Evolutionary conservation across 35 echinoderm and acorn worm species (phyloP).

Genomic region (Lytechinus pictus): DNA sequence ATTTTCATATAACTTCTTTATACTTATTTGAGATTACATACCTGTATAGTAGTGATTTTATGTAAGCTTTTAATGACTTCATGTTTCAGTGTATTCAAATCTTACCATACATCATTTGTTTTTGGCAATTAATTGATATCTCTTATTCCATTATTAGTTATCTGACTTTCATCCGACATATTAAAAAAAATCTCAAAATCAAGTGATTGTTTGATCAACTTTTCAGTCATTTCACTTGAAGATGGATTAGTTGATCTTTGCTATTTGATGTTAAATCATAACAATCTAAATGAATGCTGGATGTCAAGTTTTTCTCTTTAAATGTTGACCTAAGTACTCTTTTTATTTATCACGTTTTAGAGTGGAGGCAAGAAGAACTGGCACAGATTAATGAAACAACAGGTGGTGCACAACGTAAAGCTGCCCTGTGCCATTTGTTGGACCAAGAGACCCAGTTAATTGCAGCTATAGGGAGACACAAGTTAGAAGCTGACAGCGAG

Average conservation of each 20-base stretch:
- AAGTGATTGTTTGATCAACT: not conserved
- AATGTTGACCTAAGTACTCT: not conserved
- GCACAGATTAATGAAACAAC: slow-evolving; percentile 72
- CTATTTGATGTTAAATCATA: not conserved
- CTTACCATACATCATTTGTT: not conserved
- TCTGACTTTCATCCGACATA: too few species aligned
- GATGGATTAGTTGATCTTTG: not conserved
- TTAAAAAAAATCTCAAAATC: too few species aligned
- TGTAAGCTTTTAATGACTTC: not conserved
- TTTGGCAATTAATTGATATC: not conserved
- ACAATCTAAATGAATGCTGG: not conserved
- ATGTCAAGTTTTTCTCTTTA: not conserved
- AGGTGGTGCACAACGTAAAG: slow-evolving; percentile 87
- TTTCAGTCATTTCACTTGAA: not conserved
- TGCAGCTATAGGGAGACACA: slow-evolving; percentile 93
- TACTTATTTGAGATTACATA: not conserved
- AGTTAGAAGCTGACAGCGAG: slow-evolving; percentile 78
- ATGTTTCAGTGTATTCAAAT: not conserved
- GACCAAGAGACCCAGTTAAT: slow-evolving; percentile 98
- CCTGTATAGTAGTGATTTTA: not conserved
- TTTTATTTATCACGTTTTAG: slow-evolving; percentile 42
- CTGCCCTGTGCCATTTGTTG: slow-evolving; percentile 93
- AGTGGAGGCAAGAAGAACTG: slow-evolving; percentile 94
- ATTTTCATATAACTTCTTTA: not conserved
- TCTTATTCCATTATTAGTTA: not conserved